Evolutionary conservation across 1,140 invertebrate genomes (phyloP).

Genomic region (Bombus soroeensis): DNA sequence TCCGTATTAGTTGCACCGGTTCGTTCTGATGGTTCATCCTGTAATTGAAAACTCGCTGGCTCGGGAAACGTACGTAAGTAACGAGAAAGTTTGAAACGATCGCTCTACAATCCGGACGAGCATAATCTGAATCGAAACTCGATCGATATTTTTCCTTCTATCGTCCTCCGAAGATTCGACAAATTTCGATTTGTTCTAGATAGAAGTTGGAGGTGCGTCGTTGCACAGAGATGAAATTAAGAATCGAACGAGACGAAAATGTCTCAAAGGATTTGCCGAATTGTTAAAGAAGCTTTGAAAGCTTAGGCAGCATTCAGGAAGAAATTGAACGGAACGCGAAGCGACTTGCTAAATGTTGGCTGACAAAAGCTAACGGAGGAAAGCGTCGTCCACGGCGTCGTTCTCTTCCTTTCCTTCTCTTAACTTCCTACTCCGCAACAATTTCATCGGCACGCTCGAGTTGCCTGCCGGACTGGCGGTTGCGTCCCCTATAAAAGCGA

Average conservation of each 20-base stretch:
- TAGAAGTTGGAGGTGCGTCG: not conserved
- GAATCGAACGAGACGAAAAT: not conserved
- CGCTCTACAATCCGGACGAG: not conserved
- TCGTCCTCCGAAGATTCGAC: not conserved
- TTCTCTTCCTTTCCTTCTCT: constrained; percentile 65
- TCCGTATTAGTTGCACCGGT: constrained; percentile 53
- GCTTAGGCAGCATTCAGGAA: constrained; percentile 8
- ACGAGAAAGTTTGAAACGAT: constrained; percentile 37
- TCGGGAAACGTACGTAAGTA: constrained; percentile 8
- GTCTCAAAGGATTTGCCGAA: not conserved
- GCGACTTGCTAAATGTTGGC: constrained; percentile 31
- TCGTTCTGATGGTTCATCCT: constrained; percentile 30
- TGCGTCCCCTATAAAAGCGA: constrained; percentile 77
- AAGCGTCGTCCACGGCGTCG: constrained; percentile 54
- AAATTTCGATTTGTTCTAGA: not conserved
- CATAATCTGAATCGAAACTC: not conserved
- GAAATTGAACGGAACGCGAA: constrained; percentile 36
- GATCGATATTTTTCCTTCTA: not conserved
- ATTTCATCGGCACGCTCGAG: constrained; percentile 73
- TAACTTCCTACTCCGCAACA: constrained; percentile 72
- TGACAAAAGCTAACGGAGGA: constrained; percentile 60
- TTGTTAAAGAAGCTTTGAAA: constrained; percentile 30
- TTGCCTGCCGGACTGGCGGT: constrained; percentile 58
- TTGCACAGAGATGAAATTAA: not conserved
- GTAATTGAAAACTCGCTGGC: constrained; percentile 48